These are phyloP conservation scores for Chironex yamaguchii DNA, from an alignment of 30 jellyfish, hydroid and myxozoan genomes.

Conservation along the genomic window DNA sequence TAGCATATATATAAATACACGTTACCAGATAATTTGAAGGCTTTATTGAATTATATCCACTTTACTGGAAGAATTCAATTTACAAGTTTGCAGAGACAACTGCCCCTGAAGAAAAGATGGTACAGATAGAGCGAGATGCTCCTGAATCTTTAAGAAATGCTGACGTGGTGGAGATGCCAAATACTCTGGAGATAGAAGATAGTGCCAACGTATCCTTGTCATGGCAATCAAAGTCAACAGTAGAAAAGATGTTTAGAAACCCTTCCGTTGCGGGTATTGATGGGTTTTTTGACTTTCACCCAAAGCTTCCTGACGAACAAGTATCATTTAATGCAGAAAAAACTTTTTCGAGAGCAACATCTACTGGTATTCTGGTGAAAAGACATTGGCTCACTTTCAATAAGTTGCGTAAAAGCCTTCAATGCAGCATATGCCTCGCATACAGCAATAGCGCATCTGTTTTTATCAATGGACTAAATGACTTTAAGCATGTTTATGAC, in stretches of 20 bases:
- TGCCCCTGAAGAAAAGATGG: not conserved
- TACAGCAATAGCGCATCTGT: conserved; percentile 22
- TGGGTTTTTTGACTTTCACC: conserved; percentile 9
- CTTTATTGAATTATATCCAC: not conserved
- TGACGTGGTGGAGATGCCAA: no score
- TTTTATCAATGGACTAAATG: conserved; percentile 1
- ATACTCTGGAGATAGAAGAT: not conserved
- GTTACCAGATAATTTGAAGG: not conserved
- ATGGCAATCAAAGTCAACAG: not conserved
- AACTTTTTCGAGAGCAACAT: conserved; percentile 41
- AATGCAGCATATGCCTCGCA: conserved; percentile 57
- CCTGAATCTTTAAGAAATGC: no score
- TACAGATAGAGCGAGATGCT: not conserved
- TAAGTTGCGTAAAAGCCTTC: not conserved
- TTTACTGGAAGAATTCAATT: not conserved
- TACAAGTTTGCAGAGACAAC: not conserved
- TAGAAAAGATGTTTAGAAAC: not conserved
- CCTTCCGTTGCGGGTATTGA: not conserved
- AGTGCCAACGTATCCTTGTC: not conserved
- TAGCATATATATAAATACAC: not conserved
- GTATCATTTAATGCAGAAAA: conserved; percentile 29
- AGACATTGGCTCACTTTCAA: conserved; percentile 55
- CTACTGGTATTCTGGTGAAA: conserved; percentile 20
- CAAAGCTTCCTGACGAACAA: not conserved
- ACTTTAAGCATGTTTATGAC: conserved; percentile 31